Conservation (phyloP, 1,140 invertebrate species). For the Sinonovacula constricta region DNA sequence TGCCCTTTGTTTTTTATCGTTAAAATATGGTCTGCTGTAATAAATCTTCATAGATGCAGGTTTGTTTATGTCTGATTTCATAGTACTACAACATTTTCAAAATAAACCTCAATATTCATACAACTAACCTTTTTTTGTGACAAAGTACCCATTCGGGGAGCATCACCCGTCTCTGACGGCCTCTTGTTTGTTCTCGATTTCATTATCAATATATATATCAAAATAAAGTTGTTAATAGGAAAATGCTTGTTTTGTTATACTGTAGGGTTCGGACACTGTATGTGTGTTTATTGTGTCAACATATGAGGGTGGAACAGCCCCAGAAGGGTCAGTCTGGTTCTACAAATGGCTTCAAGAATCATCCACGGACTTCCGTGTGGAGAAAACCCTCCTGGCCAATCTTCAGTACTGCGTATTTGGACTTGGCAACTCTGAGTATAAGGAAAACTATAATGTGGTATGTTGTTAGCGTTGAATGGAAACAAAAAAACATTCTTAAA, state of each 20-base stretch:
- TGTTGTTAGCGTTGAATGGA: conserved; percentile 49
- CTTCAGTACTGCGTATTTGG: conserved; percentile 82
- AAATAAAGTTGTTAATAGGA: neutral
- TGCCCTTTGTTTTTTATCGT: too few relatives aligned
- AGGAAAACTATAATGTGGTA: conserved; percentile 81
- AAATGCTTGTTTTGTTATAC: neutral
- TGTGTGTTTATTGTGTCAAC: conserved; percentile 82
- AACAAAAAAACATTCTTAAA: too few relatives aligned
- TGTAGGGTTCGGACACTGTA: conserved; percentile 47
- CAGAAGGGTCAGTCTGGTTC: conserved; percentile 81
- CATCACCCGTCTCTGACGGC: neutral
- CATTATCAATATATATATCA: neutral
- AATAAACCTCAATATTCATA: too few relatives aligned
- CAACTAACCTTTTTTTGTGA: too few relatives aligned
- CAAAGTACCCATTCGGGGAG: too few relatives aligned
- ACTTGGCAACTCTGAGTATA: conserved; percentile 82
- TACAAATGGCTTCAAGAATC: conserved; percentile 81
- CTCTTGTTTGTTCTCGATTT: neutral
- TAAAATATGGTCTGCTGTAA: too few relatives aligned
- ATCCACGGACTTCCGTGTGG: conserved; percentile 82
- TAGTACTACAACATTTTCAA: too few relatives aligned
- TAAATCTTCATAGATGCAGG: too few relatives aligned
- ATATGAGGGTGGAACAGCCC: conserved; percentile 81
- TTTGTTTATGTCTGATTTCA: too few relatives aligned
- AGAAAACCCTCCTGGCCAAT: conserved; percentile 79